Evolutionary conservation across 1,140 invertebrate species (phyloP).

Genomic region (Physella acuta): DNA sequence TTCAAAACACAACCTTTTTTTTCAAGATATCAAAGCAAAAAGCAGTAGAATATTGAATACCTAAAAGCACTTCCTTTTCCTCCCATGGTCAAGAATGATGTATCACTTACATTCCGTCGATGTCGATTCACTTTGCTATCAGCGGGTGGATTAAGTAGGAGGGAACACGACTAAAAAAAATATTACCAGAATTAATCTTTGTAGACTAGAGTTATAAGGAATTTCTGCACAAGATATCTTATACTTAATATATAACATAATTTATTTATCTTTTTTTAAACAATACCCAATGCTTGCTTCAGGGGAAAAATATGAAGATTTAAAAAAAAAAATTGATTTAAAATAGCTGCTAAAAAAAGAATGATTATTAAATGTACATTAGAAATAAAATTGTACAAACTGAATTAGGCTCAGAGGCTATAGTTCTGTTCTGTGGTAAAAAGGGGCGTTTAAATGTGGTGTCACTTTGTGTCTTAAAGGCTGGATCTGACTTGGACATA

Average conservation of each 20-base stretch:
- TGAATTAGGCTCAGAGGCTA: neutral
- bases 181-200: too few species aligned
- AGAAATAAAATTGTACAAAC: neutral
- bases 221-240: too few species aligned
- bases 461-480: slow-evolving; percentile 1
- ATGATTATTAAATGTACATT: too few species aligned
- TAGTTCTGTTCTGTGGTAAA: neutral
- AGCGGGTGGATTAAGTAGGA: slow-evolving; percentile 58
- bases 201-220: too few species aligned
- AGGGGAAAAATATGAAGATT: too few species aligned
- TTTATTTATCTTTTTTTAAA: too few species aligned
- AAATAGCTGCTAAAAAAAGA: too few species aligned
- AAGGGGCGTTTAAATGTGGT: slow-evolving; percentile 6
- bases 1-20: neutral
- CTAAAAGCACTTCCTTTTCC: slow-evolving; percentile 54
- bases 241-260: too few species aligned
- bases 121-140: slow-evolving; percentile 61
- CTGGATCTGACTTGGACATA: slow-evolving; percentile 1
- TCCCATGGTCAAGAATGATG: slow-evolving; percentile 78
- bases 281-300: too few species aligned
- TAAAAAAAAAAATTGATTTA: too few species aligned
- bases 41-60: slow-evolving; percentile 25
- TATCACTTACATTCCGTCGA: slow-evolving; percentile 82
- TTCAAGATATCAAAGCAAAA: neutral
- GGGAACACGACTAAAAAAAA: slow-evolving; percentile 35